Evolutionary conservation across 1,140 invertebrate genomes (phyloP), one percentile per base, ranked within the genome.

Genomic region (Tetragnatha versicolor): DNA sequence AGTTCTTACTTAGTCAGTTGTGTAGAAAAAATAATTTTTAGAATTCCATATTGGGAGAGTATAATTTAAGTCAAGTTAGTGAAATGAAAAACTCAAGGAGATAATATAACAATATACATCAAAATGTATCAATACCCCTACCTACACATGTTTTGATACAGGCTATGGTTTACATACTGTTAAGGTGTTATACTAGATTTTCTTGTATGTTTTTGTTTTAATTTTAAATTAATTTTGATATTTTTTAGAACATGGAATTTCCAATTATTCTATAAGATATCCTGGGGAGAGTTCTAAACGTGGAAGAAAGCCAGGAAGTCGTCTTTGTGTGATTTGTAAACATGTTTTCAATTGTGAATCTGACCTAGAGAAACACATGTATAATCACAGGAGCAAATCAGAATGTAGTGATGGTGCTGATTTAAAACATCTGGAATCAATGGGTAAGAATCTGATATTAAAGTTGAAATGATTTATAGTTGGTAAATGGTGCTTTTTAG

Each of bases 251-350:
- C 17, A 42, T 9, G 17, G 39, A 42, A 42, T 9, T 7, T 42
- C 39, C 17, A 42, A 42, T 17, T n/a, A n/a, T n/a, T n/a, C n/a
- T n/a, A n/a, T n/a, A n/a, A n/a, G n/a, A n/a, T n/a, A n/a, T n/a
- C n/a, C n/a, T n/a, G n/a, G n/a, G 33, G 45, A 31, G 20, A 31
- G 42, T 14, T n/a, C 65, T 5, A 77, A 65, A n/a, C 37, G 73
- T 10, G 73, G 73, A 29, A n/a, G 73, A 12, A 77, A 65, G 22
- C 73, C 73, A 22, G 73, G 73, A 33, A 77, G 73, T 45, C 58
- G 73, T 14, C 27, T 77, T n/a, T 77, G 73, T 55, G 60, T 51
- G 14, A 14, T 77, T 17, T 77, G 73, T 45, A 77, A 77, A 35
- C 55, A 58, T 39, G 49, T 77, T 7, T 77, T 77, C 31, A 42